phyloP scores from a whole-genome alignment of 2,797 vertebrate genomes.

The Parambassis ranga region DNA sequence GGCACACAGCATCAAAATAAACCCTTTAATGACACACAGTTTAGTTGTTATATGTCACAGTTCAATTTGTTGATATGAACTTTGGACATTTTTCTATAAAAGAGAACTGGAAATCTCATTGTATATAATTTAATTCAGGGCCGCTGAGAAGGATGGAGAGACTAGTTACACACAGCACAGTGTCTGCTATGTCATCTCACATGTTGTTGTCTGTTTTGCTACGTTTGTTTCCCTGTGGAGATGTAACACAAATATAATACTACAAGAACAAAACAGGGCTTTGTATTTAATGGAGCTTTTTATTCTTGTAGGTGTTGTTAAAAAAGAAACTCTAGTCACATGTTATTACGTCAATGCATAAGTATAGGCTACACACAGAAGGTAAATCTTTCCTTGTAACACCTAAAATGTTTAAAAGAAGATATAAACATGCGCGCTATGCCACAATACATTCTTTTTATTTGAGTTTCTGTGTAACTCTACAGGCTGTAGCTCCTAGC shows the following conservation, averaged over 20 bases:
- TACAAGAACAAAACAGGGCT: no score
- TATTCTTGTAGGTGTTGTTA: neutral
- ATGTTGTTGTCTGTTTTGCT: neutral
- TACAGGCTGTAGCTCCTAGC: neutral
- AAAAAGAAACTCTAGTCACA: neutral
- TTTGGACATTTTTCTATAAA: constrained; percentile 48
- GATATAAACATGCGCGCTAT: no score
- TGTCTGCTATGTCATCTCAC: neutral
- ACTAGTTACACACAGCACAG: no score
- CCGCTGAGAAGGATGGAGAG: neutral
- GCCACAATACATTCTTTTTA: no score
- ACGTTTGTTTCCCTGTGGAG: neutral
- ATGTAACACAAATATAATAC: neutral
- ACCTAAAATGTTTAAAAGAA: neutral
- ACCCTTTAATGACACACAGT: neutral
- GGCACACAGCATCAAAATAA: neutral
- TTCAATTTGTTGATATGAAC: constrained; percentile 31
- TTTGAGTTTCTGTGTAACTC: neutral
- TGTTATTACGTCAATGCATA: neutral
- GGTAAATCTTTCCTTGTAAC: neutral
- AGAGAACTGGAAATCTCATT: neutral
- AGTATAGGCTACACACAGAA: neutral
- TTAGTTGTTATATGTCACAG: neutral
- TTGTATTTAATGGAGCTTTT: no score
- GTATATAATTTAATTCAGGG: neutral